Percentiles rank a stretch among this genome's conserved stretches.
phyloP scores from a whole-genome alignment of 2,797 vertebrate genomes.

The Acanthis flammea region DNA sequence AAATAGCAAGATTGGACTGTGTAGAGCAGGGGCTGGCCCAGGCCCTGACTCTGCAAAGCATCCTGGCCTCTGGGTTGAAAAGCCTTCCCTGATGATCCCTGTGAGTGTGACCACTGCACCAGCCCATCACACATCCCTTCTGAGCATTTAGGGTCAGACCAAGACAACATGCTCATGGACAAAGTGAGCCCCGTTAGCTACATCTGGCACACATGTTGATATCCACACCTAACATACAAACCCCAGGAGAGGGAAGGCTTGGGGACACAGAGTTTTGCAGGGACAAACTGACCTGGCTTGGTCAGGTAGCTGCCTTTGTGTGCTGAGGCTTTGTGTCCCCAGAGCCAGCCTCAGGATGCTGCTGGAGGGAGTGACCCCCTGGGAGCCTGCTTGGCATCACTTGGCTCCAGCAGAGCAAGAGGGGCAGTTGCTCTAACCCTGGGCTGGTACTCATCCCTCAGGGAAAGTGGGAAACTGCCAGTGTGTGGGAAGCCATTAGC shows the following conservation, averaged over 20 bases:
- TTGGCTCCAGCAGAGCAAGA: fast-evolving
- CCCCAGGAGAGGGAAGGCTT: neutral
- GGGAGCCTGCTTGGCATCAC: neutral
- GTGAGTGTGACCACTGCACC: neutral
- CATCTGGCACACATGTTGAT: neutral
- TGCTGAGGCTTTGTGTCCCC: neutral
- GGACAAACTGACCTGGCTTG: neutral
- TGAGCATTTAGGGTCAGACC: neutral
- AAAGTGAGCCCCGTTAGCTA: neutral
- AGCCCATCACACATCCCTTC: neutral
- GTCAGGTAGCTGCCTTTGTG: neutral
- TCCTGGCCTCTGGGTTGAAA: neutral
- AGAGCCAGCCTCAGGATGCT: neutral
- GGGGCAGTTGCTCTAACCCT: fast-evolving
- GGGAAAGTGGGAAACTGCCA: neutral
- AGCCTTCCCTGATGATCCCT: neutral
- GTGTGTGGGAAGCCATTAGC: neutral
- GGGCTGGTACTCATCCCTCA: neutral
- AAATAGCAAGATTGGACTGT: neutral
- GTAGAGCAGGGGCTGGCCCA: neutral
- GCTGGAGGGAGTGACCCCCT: neutral
- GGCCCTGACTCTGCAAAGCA: neutral
- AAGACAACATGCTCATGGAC: neutral
- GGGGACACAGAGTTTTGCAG: neutral
- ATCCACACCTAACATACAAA: neutral